phyloP scores from a whole-genome alignment of 2,888 invertebrate species.

The Spilarctia lutea region DNA sequence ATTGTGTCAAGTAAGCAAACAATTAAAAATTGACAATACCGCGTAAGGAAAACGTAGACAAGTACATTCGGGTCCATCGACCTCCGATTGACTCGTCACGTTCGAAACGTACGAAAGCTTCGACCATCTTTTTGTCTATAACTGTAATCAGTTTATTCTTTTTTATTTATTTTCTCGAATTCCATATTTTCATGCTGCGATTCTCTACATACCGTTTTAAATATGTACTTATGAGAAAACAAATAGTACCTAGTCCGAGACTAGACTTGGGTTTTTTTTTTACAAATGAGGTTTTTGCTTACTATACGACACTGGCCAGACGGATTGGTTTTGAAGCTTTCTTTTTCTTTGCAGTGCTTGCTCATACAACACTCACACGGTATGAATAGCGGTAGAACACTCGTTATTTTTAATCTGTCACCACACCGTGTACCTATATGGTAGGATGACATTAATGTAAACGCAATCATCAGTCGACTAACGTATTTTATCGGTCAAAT shows the following conservation, averaged over 20 bases:
- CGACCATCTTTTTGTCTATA: constrained; percentile 47
- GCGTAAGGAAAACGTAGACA: constrained; percentile 29
- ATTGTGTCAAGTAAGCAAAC: neutral
- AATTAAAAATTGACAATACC: constrained; percentile 30
- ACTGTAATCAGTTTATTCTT: constrained; percentile 43
- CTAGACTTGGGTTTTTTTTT: no score
- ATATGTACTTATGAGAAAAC: neutral
- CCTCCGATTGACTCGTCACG: constrained; percentile 64
- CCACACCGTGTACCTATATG: no score
- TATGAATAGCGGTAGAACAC: no score
- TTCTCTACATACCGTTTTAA: neutral
- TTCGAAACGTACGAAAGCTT: constrained; percentile 62
- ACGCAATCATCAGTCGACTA: no score
- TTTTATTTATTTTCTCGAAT: constrained; percentile 2
- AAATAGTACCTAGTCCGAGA: neutral
- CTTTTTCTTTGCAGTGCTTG: no score
- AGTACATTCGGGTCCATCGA: constrained; percentile 55
- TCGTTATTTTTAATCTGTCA: no score
- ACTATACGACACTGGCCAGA: no score
- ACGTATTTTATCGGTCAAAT: neutral
- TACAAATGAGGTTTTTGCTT: no score
- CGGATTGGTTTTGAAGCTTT: no score
- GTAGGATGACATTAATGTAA: no score
- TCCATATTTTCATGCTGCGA: neutral
- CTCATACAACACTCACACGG: no score